Evolutionary conservation across 2,888 invertebrate species (phyloP).

Genomic region (Petrolisthes cinctipes): DNA sequence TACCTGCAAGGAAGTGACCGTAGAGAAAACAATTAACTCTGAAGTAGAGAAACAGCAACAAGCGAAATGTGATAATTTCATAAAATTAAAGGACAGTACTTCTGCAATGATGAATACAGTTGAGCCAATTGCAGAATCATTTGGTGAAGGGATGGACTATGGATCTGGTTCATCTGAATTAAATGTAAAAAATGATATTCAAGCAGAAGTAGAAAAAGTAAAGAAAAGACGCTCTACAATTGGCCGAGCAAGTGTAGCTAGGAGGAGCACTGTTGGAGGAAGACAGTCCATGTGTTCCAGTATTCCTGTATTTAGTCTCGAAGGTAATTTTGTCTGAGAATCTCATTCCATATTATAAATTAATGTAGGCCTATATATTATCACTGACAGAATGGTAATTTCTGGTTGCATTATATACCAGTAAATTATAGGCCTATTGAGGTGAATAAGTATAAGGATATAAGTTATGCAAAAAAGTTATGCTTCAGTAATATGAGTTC

Average conservation of each 20-base stretch:
- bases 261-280: constrained; percentile 29
- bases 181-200: constrained; percentile 8
- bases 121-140: too few species aligned
- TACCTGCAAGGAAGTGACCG: too few species aligned
- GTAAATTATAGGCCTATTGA: background rate
- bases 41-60: too few species aligned
- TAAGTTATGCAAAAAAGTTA: background rate
- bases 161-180: background rate
- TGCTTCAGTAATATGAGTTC: background rate
- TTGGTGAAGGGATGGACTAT: background rate
- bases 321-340: constrained; percentile 20
- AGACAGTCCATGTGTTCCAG: constrained; percentile 25
- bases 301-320: constrained; percentile 12
- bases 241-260: constrained; percentile 15
- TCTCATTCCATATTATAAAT: background rate
- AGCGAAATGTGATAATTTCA: too few species aligned
- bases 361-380: too few species aligned
- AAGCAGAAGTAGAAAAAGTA: constrained; percentile 39
- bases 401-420: background rate
- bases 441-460: background rate
- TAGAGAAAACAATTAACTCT: too few species aligned
- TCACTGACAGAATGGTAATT: background rate
- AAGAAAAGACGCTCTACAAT: constrained; percentile 43
- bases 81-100: too few species aligned
- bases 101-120: too few species aligned